These are phyloP conservation scores for Echiichthys vipera DNA, from an alignment of 2,797 vertebrate genomes.

Conservation along the genomic window DNA sequence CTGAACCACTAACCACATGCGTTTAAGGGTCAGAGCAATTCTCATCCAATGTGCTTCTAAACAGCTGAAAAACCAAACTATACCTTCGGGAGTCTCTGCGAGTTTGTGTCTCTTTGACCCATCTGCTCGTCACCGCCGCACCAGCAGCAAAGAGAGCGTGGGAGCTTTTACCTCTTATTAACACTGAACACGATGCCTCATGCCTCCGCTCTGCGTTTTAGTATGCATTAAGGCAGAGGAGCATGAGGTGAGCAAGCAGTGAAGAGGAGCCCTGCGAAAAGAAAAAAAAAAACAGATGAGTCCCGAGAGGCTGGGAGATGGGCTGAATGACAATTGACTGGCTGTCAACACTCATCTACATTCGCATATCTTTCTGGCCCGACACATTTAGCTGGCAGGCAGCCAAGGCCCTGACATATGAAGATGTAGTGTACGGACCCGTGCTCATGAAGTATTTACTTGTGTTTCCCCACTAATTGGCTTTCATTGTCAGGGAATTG, in stretches of 20 bases:
- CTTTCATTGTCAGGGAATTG: conserved; percentile 79
- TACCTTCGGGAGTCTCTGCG: conserved; percentile 55
- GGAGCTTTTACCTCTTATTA: conserved; percentile 65
- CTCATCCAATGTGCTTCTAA: conserved; percentile 53
- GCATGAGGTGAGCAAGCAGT: conserved; percentile 57
- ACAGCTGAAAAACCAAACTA: conserved; percentile 65
- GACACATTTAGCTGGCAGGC: conserved; percentile 69
- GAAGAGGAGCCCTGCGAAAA: conserved; percentile 46
- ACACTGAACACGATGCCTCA: conserved; percentile 58
- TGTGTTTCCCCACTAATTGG: conserved; percentile 77
- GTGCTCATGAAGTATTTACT: conserved; percentile 80
- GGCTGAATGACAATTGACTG: conserved; percentile 79
- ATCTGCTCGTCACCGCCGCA: conserved; percentile 48
- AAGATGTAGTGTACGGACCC: conserved; percentile 65
- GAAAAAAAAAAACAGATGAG: conserved; percentile 62
- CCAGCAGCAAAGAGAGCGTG: conserved; percentile 42
- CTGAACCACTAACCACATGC: conserved; percentile 58
- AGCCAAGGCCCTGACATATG: conserved; percentile 72
- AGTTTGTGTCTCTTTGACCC: conserved; percentile 65
- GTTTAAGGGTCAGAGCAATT: conserved; percentile 65
- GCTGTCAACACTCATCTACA: conserved; percentile 83
- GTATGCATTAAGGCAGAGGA: conserved; percentile 71
- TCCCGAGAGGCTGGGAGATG: conserved; percentile 70
- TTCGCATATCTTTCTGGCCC: conserved; percentile 71
- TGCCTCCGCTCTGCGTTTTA: conserved; percentile 56